Percentiles rank a stretch among this genome's conserved stretches.
Conservation (phyloP, 2,113 vertebrate species). For the Tapirus terrestris region DNA sequence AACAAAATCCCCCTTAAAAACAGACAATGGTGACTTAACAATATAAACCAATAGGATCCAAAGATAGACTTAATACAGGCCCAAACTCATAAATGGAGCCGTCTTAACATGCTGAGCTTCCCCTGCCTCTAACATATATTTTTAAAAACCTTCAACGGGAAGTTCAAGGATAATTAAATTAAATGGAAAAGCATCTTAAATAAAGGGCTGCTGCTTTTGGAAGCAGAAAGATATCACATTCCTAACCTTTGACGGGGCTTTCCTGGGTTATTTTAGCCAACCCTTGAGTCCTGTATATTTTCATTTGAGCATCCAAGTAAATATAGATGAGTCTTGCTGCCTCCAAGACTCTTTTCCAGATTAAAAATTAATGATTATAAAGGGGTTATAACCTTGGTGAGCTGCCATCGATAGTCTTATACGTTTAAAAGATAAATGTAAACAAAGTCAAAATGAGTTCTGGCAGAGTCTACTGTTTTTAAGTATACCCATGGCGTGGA, state of each 20-base stretch:
- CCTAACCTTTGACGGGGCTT: conserved; percentile 58
- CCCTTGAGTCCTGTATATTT: conserved; percentile 60
- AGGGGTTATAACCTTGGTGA: conserved; percentile 88
- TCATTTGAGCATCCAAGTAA: conserved; percentile 80
- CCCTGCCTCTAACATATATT: not conserved
- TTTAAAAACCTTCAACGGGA: conserved; percentile 62
- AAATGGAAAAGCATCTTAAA: conserved; percentile 58
- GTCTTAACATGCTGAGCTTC: not conserved
- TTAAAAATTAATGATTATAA: conserved; percentile 91
- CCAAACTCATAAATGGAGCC: fast-evolving
- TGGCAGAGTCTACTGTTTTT: conserved; percentile 88
- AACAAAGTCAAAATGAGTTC: conserved; percentile 87
- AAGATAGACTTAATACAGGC: not conserved
- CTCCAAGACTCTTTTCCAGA: conserved; percentile 85
- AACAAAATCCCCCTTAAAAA: not conserved
- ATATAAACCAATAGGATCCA: not conserved
- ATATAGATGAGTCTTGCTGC: conserved; percentile 80
- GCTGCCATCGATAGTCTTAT: conserved; percentile 87
- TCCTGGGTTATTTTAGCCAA: conserved; percentile 74
- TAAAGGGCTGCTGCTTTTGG: conserved; percentile 67
- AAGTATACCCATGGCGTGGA: conserved; percentile 89
- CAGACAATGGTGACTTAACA: not conserved
- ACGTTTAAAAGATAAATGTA: conserved; percentile 90
- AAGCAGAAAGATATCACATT: conserved; percentile 64
- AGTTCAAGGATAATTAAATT: conserved; percentile 69